phyloP scores from a whole-genome alignment of 37 sponge, comb jelly and placozoan species.

The Crambe crambe region DNA sequence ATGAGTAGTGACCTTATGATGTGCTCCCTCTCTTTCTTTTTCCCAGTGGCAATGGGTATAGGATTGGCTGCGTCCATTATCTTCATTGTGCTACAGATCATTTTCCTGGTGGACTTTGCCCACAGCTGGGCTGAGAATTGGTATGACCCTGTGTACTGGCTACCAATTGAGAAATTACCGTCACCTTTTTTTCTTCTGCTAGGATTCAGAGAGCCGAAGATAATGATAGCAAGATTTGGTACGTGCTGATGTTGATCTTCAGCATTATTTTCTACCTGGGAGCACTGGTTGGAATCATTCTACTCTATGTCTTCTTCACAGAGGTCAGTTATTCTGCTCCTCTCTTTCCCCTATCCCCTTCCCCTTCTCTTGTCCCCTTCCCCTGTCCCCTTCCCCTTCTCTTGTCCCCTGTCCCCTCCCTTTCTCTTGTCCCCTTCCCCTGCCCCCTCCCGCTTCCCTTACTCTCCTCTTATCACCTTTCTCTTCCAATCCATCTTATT shows the following conservation, averaged over 20 bases:
- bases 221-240: conserved; percentile 79
- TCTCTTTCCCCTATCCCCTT: background rate
- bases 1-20: background rate
- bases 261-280: conserved; percentile 67
- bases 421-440: background rate
- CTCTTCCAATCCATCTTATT: background rate
- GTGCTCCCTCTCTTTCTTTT: background rate
- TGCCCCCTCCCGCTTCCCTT: background rate
- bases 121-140: conserved; percentile 81
- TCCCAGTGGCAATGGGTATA: conserved; percentile 57
- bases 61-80: conserved; percentile 83
- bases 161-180: no score
- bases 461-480: background rate
- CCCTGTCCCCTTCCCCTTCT: background rate
- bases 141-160: background rate
- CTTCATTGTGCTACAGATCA: conserved; percentile 93
- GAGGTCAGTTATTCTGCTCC: conserved; percentile 36
- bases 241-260: conserved; percentile 61
- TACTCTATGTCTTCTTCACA: conserved; percentile 92
- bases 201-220: conserved; percentile 82
- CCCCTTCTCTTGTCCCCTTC: background rate
- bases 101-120: conserved; percentile 97
- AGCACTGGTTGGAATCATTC: conserved; percentile 71
- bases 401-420: background rate
- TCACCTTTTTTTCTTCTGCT: no score